These are phyloP conservation scores for Stictocephala bisonia DNA, from an alignment of 2,888 invertebrate species.

Conservation along the genomic window DNA sequence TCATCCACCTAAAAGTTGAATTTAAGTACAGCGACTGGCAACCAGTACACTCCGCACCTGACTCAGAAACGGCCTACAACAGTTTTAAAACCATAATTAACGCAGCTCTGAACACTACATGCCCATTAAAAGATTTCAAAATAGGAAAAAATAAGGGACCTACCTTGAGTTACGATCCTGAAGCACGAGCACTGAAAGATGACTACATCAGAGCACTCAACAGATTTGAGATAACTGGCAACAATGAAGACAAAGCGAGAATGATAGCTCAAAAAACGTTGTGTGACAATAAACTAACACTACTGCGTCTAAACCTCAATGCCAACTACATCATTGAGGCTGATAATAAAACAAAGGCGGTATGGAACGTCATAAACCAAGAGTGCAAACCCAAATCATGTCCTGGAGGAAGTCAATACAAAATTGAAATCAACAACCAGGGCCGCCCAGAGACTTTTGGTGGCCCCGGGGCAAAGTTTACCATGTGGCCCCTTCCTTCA, in stretches of 20 bases:
- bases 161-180: background rate
- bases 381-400: background rate
- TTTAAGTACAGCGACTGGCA: background rate
- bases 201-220: background rate
- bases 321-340: slow-evolving; percentile 3
- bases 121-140: background rate
- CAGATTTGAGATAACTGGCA: slow-evolving; percentile 3
- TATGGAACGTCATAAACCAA: slow-evolving; percentile 1
- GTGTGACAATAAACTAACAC: slow-evolving; percentile 12
- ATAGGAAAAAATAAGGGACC: slow-evolving; percentile 2
- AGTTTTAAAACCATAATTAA: background rate
- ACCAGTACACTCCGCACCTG: background rate
- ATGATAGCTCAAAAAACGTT: slow-evolving; percentile 4
- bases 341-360: slow-evolving; percentile 6
- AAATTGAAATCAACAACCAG: background rate
- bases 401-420: background rate
- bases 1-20: background rate
- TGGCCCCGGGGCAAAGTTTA: too few species aligned
- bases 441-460: too few species aligned
- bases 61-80: slow-evolving; percentile 7
- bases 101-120: background rate
- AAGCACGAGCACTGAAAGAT: slow-evolving; percentile 11
- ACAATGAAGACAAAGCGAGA: background rate
- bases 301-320: slow-evolving; percentile 10
- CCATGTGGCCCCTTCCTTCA: too few species aligned